Base-by-base conservation (phyloP, 2,888 invertebrate species). In the Caenorhabditis angaria region DNA sequence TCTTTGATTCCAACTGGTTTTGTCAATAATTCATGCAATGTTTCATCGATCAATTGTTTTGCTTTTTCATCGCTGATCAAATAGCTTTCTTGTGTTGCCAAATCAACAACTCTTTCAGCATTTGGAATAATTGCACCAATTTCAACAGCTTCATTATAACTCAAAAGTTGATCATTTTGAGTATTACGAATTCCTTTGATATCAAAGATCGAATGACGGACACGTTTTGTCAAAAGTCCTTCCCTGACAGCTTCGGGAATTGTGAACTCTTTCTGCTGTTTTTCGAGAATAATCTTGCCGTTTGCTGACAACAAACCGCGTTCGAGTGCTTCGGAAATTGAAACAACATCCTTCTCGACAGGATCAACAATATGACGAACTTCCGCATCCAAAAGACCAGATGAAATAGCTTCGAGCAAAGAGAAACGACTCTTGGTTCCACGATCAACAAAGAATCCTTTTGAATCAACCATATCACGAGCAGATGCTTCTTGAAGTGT, bases 401-500 rank as follows among this genome's bases (percentile, higher is more conserved):
- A 90, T 25, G 92, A 92, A 73, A 96, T 92, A 0, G 95, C 94
- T 89, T 95, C 93, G 73, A 93, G 89, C 77, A 97, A 92, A 71
- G 92, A 92, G 50, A 94, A 89, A 5, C 86, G 82, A 84, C 91
- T 90, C 81, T 92, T 92, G 83, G 93, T 93, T 70, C 93, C 91
- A 0, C 94, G 93, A 83, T 95, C 94, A 61, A 92, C 90, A 78
- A 96, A 92, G 87, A 91, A 91, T 74, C 92, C 92, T n/a, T 89
- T 89, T 60, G 92, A 91, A 83, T 93, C 93, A 86, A 95, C 91
- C 78, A 94, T 90, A 88, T 92, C 92, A 85, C 61, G 91, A 88
- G 94, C 94, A 73, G 93, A 91, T 66, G 89, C 89, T 87, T 95
- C 95, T 89, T 94, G 94, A 35, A 97, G 90, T n/a, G 95, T 94